Evolutionary conservation across 2,888 invertebrate genomes (phyloP).

Genomic region (Cactoblastis cactorum): DNA sequence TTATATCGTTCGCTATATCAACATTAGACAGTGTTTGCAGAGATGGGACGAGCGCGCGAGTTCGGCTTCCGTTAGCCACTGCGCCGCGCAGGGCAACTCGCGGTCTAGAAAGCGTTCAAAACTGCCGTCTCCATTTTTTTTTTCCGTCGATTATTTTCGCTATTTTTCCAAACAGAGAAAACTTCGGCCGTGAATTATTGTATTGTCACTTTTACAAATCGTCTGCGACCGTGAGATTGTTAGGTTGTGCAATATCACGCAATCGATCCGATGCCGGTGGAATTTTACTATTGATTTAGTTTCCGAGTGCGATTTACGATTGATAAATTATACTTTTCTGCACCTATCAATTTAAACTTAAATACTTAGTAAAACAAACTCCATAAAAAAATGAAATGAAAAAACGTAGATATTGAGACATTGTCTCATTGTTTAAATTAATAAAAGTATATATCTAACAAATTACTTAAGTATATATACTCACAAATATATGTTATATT

Average conservation of each 20-base stretch:
- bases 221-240: constrained; percentile 35
- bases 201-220: constrained; percentile 40
- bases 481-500: no score
- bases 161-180: constrained; percentile 56
- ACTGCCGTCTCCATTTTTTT: constrained; percentile 49
- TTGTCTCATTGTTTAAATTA: no score
- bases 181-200: constrained; percentile 56
- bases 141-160: constrained; percentile 50
- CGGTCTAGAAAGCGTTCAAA: constrained; percentile 59
- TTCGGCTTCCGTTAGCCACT: constrained; percentile 46
- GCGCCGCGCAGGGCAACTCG: constrained; percentile 30
- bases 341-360: background rate
- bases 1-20: constrained; percentile 47
- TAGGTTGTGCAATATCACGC: constrained; percentile 47
- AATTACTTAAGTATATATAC: no score
- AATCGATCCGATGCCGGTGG: constrained; percentile 17
- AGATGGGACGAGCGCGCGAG: constrained; percentile 43
- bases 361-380: background rate
- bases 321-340: background rate
- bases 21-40: constrained; percentile 33
- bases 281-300: constrained; percentile 1
- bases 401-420: background rate
- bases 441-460: no score
- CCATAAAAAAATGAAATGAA: background rate
- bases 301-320: background rate